phyloP scores from a whole-genome alignment of 2,113 vertebrate genomes.

The Erinaceus europaeus region DNA sequence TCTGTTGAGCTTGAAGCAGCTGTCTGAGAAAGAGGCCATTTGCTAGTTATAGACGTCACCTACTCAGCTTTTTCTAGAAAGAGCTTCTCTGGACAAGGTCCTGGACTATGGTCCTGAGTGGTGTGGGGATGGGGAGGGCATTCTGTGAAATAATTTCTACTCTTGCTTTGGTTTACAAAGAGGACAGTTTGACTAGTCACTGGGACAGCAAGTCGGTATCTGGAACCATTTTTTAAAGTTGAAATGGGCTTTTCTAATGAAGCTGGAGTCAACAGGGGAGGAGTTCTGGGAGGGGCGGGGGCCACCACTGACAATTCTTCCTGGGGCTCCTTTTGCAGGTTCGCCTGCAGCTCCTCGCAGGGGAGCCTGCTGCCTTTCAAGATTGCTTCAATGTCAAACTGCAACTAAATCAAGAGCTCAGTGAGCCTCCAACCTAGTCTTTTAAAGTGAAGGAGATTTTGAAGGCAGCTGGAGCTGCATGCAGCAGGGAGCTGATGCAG shows the following conservation, averaged over 20 bases:
- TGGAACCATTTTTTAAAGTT: conserved; percentile 37
- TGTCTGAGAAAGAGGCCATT: neutral
- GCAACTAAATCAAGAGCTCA: conserved; percentile 62
- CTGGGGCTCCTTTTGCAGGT: neutral
- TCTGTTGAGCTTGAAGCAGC: neutral
- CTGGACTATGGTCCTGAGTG: neutral
- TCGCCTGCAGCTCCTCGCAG: conserved; percentile 49
- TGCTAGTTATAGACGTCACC: no score
- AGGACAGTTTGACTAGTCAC: neutral
- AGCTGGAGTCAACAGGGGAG: neutral
- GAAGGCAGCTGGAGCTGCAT: conserved; percentile 16
- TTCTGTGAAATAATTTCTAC: neutral
- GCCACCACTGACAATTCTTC: conserved; percentile 8
- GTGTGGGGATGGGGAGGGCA: neutral
- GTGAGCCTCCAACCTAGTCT: conserved; percentile 33
- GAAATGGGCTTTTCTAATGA: conserved; percentile 48
- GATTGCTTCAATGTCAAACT: conserved; percentile 61
- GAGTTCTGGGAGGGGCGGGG: neutral
- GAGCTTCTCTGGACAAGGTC: neutral
- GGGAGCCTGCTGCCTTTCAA: conserved; percentile 46
- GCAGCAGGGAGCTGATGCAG: neutral
- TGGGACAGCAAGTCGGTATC: neutral
- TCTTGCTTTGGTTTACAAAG: neutral
- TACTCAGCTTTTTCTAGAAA: no score
- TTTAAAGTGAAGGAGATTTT: conserved; percentile 56